Base-by-base conservation (phyloP, 1,140 invertebrate species). In the Aphaenogaster rudis region DNA sequence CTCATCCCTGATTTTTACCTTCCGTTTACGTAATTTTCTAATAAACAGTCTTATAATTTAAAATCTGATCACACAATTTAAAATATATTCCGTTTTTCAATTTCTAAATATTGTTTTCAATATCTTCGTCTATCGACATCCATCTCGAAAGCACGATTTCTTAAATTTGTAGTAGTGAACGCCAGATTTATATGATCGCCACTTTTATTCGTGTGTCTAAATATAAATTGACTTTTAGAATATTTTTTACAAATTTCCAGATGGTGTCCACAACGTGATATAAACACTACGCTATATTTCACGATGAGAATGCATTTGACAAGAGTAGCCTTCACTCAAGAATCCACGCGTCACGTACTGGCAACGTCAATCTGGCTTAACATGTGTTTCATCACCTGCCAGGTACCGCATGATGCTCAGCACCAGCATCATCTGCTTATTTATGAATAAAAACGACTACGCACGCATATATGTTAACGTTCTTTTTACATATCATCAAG, bases 281-380 rank as follows among this genome's bases (percentile, higher is more conserved):
- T 72, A 78, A 63, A 79, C 63, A 76, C 4, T 28, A 71, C 21
- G 33, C 36, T 74, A 39, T 28, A 13, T 86, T 86, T 79, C 54
- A 9, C 57, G 17, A 78, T 61, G 1, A 57, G 69, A 77, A 84
- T 64, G 39, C 76, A 74, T 50, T 13, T 64, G 45, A 88, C 80
- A 64, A 28, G 39, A 11, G 11, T 13, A 71, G 76, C 66, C 81
- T 89, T 71, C 5, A 45, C 15, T 89, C 88, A 79, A 89, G 74
- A 67, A 59, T 42, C 57, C 15, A 17, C 52, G 28, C 76, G 72
- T 80, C 74, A 71, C n/a, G 74, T 86, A 89, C 45, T 89, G 87
- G 74, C 88, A 89, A 88, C 88, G 88, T 86, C 81, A 89, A 42
- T 88, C 74, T 88, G 28, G 76, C 61, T 57, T 88, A 61, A 57